phyloP scores from a whole-genome alignment of 2,113 vertebrate species.

The Sorex araneus region DNA sequence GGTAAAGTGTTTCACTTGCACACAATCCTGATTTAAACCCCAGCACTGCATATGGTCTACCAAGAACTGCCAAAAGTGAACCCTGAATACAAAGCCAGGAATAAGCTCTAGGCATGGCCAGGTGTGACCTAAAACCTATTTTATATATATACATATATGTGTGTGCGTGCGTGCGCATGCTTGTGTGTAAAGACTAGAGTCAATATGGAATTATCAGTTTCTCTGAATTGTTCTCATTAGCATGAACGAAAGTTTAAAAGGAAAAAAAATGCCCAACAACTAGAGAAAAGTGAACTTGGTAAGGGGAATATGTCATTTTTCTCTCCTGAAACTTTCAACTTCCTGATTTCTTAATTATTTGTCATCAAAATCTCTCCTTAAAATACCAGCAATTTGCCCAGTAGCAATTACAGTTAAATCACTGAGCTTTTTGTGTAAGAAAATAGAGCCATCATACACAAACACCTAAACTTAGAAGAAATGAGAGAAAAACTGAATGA shows the following conservation, averaged over 20 bases:
- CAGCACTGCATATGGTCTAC: too few relatives aligned
- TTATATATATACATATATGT: too few relatives aligned
- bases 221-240: constrained; percentile 57
- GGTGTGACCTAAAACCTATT: too few relatives aligned
- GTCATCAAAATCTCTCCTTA: constrained; percentile 85
- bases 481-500: constrained; percentile 61
- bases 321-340: constrained; percentile 86
- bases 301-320: constrained; percentile 85
- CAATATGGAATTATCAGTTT: background rate
- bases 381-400: constrained; percentile 84
- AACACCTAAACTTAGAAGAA: constrained; percentile 44
- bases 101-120: too few relatives aligned
- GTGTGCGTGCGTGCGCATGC: too few relatives aligned
- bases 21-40: too few relatives aligned
- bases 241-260: background rate
- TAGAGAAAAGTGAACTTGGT: constrained; percentile 77
- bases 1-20: background rate
- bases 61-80: too few relatives aligned
- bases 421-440: constrained; percentile 83
- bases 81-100: too few relatives aligned
- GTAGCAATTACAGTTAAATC: constrained; percentile 87
- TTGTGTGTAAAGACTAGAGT: background rate
- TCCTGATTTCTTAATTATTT: constrained; percentile 87
- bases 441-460: constrained; percentile 80
- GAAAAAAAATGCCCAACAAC: constrained; percentile 62